Conservation (phyloP, 2,113 vertebrate genomes). For the Pleuronectes platessa region DNA sequence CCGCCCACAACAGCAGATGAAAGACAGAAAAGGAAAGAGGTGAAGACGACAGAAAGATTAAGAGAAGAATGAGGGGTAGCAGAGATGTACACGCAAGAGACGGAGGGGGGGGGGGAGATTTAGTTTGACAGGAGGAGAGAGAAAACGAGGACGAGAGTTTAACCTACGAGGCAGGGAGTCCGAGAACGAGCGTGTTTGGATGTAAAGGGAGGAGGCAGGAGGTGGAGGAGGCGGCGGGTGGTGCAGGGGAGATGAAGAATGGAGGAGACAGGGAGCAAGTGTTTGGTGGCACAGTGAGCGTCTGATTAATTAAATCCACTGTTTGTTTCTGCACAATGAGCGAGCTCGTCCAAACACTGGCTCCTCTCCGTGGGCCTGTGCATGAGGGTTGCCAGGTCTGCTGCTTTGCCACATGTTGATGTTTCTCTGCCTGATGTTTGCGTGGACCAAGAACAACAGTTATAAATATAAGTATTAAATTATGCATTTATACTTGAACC, state of each 20-base stretch:
- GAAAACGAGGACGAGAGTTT: constrained; percentile 14
- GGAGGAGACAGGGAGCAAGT: constrained; percentile 65
- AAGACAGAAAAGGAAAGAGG: constrained; percentile 6
- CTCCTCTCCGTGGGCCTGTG: constrained; percentile 18
- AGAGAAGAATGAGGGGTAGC: constrained; percentile 3
- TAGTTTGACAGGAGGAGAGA: constrained; percentile 5
- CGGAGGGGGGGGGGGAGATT: constrained; percentile 13
- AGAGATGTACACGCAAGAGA: not conserved
- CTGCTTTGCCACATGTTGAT: not conserved
- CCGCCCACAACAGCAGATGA: not conserved
- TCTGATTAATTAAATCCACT: constrained; percentile 72
- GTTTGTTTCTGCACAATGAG: constrained; percentile 53
- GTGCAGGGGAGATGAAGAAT: constrained; percentile 48
- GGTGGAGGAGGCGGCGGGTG: constrained; percentile 29
- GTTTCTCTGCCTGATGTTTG: not conserved
- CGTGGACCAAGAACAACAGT: not conserved
- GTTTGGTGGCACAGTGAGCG: constrained; percentile 64
- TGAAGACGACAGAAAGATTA: constrained; percentile 9
- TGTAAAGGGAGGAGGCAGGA: constrained; percentile 11
- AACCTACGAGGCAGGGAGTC: constrained; percentile 29
- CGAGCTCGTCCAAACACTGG: constrained; percentile 46
- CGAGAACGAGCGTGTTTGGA: constrained; percentile 16
- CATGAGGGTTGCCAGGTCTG: not conserved
- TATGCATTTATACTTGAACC: no score
- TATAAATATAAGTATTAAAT: not conserved